Evolutionary conservation across 1,140 invertebrate genomes (phyloP).

Genomic region (Mamestra configurata): DNA sequence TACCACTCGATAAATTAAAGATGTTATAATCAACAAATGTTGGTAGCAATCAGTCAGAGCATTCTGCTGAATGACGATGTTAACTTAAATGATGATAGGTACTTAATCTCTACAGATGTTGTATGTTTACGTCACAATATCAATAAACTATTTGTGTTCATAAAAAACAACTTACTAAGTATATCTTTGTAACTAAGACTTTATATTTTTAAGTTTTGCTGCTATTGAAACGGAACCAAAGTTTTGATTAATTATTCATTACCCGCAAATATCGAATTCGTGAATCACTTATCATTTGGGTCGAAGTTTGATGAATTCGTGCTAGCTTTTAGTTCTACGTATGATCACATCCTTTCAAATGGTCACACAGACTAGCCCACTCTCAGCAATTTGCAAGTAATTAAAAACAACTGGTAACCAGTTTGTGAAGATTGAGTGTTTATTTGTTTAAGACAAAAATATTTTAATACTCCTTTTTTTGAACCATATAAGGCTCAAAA

Average conservation of each 20-base stretch:
- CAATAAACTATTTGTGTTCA: neutral
- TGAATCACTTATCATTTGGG: neutral
- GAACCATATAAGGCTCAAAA: neutral
- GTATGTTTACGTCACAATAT: constrained; percentile 7
- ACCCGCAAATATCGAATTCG: neutral
- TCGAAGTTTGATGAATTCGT: neutral
- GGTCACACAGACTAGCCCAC: neutral
- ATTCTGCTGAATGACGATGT: neutral
- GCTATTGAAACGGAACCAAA: neutral
- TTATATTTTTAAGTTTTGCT: neutral
- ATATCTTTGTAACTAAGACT: neutral
- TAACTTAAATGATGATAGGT: constrained; percentile 28
- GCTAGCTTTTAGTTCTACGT: neutral
- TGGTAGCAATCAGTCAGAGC: constrained; percentile 10
- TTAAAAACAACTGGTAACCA: neutral
- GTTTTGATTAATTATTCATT: neutral
- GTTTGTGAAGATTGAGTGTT: neutral
- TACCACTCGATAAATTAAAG: neutral
- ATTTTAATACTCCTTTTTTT: neutral
- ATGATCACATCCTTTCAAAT: neutral
- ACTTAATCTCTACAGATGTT: constrained; percentile 2
- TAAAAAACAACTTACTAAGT: neutral
- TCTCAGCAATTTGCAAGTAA: constrained; percentile 7
- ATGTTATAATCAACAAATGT: constrained; percentile 3
- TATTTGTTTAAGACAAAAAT: neutral